phyloP scores from a whole-genome alignment of 30 jellyfish, hydroid and myxozoan species.

The Pelagia noctiluca region DNA sequence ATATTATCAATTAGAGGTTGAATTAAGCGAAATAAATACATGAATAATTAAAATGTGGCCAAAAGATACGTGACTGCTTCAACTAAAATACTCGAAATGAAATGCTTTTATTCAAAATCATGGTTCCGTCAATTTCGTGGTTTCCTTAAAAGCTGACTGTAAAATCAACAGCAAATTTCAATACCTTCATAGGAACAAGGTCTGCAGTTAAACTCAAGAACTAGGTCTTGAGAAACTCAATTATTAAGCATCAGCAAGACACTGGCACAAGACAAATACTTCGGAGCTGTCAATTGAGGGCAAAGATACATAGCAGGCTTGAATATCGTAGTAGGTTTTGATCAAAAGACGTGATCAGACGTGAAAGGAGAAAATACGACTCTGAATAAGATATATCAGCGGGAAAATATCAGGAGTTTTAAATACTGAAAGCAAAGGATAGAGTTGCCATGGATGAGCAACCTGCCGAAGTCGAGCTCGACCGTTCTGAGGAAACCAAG shows the following conservation, averaged over 20 bases:
- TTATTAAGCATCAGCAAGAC: background rate
- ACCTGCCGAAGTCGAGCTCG: too few relatives aligned
- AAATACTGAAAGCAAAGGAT: too few relatives aligned
- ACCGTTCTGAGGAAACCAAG: too few relatives aligned
- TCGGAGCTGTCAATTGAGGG: background rate
- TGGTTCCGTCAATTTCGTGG: background rate
- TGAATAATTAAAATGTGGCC: slow-evolving; percentile 6
- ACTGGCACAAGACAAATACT: background rate
- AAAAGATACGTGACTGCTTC: background rate
- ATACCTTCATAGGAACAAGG: background rate
- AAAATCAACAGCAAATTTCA: background rate
- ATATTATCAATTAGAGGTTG: background rate
- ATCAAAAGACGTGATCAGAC: too few relatives aligned
- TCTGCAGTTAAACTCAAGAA: background rate
- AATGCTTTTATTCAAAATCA: background rate
- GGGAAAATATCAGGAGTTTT: background rate
- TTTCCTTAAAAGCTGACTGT: background rate
- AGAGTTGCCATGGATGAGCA: too few relatives aligned
- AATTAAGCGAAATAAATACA: background rate
- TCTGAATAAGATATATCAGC: background rate
- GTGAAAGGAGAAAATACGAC: background rate
- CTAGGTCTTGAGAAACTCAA: background rate
- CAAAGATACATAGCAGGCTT: background rate
- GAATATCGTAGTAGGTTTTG: too few relatives aligned
- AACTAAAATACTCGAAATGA: background rate